phyloP scores from a whole-genome alignment of 2,797 vertebrate species.

The Tokudaia tokunoshimensis region DNA sequence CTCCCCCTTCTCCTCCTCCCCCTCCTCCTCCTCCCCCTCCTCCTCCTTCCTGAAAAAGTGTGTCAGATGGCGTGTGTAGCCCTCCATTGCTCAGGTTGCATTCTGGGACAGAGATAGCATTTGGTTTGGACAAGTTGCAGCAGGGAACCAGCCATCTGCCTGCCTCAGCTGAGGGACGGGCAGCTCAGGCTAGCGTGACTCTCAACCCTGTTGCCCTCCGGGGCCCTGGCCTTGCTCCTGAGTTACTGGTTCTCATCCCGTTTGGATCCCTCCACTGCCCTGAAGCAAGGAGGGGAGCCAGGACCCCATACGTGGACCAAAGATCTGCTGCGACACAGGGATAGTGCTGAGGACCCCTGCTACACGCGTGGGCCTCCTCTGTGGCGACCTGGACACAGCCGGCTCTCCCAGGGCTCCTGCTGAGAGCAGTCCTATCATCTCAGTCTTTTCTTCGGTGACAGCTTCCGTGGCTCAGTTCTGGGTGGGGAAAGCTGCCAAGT shows the following conservation, averaged over 20 bases:
- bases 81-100: background rate
- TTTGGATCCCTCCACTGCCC: rapidly evolving
- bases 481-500: background rate
- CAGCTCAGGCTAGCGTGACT: rapidly evolving
- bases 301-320: too few species aligned
- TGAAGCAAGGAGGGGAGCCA: background rate
- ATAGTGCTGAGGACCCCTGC: background rate
- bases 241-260: rapidly evolving
- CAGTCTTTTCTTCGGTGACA: background rate
- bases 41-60: background rate
- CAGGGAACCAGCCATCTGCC: background rate
- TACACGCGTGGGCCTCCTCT: too few species aligned
- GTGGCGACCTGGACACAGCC: background rate
- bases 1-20: background rate
- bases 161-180: background rate
- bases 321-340: background rate
- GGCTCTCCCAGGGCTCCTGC: background rate
- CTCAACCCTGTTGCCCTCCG: background rate
- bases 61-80: background rate
- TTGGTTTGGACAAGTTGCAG: background rate
- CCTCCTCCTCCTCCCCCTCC: too few species aligned
- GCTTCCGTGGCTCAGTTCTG: rapidly evolving
- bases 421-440: background rate
- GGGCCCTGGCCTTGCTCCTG: background rate
- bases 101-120: background rate